Evolutionary conservation across 2,888 invertebrate genomes (phyloP).

Genomic region (Caenorhabditis sulstoni): DNA sequence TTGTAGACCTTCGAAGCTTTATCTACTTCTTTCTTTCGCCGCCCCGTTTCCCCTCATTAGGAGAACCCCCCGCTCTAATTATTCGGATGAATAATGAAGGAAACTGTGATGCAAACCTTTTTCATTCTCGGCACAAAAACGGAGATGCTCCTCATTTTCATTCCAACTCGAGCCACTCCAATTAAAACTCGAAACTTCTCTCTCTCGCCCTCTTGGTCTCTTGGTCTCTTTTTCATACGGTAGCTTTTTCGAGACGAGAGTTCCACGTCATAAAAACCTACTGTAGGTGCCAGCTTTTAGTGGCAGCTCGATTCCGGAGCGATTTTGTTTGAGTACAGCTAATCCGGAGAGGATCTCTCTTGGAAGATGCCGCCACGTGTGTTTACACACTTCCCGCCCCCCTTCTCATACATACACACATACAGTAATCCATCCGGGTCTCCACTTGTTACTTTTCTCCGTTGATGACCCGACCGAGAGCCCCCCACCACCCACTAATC

Average conservation of each 20-base stretch:
- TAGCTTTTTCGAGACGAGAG: slow-evolving; percentile 2
- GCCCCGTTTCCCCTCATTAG: too few relatives aligned
- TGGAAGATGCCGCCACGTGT: slow-evolving; percentile 23
- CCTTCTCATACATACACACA: too few relatives aligned
- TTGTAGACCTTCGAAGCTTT: too few relatives aligned
- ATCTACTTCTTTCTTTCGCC: too few relatives aligned
- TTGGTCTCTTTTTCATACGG: background rate
- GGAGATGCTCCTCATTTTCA: background rate
- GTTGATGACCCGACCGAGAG: background rate
- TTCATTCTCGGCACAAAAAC: too few relatives aligned
- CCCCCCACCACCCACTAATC: background rate
- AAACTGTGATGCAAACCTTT: too few relatives aligned
- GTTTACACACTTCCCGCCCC: slow-evolving; percentile 41
- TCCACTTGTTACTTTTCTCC: slow-evolving; percentile 34
- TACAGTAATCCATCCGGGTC: slow-evolving; percentile 41
- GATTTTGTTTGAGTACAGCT: background rate
- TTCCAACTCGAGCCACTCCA: background rate
- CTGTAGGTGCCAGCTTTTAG: too few relatives aligned
- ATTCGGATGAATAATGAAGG: too few relatives aligned
- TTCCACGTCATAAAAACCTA: too few relatives aligned
- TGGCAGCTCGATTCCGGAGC: too few relatives aligned
- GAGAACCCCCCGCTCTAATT: too few relatives aligned
- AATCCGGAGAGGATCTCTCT: slow-evolving; percentile 11
- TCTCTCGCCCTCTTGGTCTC: background rate
- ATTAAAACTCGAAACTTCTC: background rate